phyloP scores from a whole-genome alignment of 2,113 vertebrate species.

The Grus americana region DNA sequence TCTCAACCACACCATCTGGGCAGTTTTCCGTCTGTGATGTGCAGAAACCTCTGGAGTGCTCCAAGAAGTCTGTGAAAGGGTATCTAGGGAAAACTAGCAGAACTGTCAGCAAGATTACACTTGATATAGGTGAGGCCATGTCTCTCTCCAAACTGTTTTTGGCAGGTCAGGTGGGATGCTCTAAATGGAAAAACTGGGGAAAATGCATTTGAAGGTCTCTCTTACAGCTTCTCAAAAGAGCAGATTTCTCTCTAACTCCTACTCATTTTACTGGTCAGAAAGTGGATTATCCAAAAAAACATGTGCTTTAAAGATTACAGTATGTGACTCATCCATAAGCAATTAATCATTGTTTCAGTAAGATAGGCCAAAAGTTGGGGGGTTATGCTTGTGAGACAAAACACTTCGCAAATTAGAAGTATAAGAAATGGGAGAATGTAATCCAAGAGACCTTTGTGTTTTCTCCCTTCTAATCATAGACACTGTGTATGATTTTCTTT shows the following conservation, averaged over 20 bases:
- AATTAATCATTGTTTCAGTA: neutral
- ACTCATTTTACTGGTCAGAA: neutral
- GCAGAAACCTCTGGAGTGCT: neutral
- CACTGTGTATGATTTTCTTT: neutral
- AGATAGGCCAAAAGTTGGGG: neutral
- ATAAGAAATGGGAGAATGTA: neutral
- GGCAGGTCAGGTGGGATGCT: neutral
- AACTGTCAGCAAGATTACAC: neutral
- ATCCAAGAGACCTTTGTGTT: neutral
- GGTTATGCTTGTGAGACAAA: neutral
- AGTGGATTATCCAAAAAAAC: neutral
- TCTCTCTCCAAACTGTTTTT: neutral
- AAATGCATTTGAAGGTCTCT: neutral
- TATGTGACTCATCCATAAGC: neutral
- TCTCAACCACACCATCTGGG: neutral
- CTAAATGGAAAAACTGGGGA: neutral
- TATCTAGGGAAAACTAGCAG: neutral
- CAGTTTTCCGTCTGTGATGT: neutral
- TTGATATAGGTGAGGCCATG: neutral
- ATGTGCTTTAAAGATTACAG: neutral
- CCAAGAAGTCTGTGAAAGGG: neutral
- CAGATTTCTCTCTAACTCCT: neutral
- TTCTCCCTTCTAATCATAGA: rapidly evolving
- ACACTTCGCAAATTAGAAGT: neutral
- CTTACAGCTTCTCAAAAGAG: neutral